Evolutionary conservation across 37 sponge, comb jelly and placozoan species (phyloP).

Genomic region (Petrosia ficiformis): DNA sequence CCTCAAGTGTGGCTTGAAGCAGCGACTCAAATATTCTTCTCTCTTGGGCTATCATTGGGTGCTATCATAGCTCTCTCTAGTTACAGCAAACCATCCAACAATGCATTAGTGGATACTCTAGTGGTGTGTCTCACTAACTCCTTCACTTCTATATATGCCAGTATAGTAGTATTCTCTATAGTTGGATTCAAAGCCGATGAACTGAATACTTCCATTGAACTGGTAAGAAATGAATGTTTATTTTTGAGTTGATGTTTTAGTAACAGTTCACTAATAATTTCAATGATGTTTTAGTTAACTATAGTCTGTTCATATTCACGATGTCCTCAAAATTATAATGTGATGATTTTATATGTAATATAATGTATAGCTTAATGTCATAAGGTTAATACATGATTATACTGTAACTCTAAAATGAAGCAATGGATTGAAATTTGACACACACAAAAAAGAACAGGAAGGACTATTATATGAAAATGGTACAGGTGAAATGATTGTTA

Average conservation of each 20-base stretch:
- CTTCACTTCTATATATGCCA: constrained; percentile 84
- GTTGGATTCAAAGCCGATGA: constrained; percentile 76
- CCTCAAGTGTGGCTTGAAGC: constrained; percentile 95
- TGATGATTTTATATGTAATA: no score
- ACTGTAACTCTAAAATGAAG: no score
- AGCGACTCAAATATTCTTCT: constrained; percentile 96
- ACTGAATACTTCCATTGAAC: constrained; percentile 16
- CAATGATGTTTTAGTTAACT: not conserved
- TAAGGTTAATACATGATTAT: no score
- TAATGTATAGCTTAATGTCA: no score
- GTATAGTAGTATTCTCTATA: constrained; percentile 85
- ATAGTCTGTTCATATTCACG: no score
- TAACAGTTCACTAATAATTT: not conserved
- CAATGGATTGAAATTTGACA: no score
- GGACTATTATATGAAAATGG: no score
- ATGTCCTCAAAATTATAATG: no score
- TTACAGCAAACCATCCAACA: constrained; percentile 72
- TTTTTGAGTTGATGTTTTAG: no score
- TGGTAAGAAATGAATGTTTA: constrained; percentile 22
- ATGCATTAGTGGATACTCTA: constrained; percentile 67
- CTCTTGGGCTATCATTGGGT: constrained; percentile 86
- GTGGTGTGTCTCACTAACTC: constrained; percentile 84
- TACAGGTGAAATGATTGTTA: no score
- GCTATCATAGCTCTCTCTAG: constrained; percentile 88
- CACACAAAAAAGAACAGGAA: no score